Evolutionary conservation across 2,888 invertebrate species (phyloP), one percentile per base, ranked within the genome.

Genomic region (Lydus trimaculatus): DNA sequence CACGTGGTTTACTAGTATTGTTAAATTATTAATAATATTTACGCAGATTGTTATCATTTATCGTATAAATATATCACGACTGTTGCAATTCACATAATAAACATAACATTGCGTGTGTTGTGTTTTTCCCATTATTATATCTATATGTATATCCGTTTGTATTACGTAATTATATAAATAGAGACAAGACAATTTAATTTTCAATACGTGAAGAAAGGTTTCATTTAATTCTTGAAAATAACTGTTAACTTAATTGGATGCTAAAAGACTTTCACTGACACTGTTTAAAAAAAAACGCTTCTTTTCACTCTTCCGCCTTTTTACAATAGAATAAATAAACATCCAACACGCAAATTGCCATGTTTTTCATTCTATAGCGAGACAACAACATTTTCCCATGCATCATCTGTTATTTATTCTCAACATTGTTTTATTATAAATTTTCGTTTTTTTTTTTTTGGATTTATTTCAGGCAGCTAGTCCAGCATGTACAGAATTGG

Each of bases 401-500:
- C 11, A 52, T 25, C 52, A 52, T 52, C 52, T 52, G 52, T 25
- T 9, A 2, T 7, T 20, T 2, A 20, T 20, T 48, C 6, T 4
- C 6, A 7, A n/a, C 5, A 15, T 31, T 31, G 36, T 13, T 36
- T 36, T 36, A 15, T 33, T 7, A 33, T 33, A 9, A 33, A 33
- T 2, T 33, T 33, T 2, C 8, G 7, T 9, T 5, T 6, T 36
- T 36, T 43, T 43, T 43, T 71, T 72, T n/a, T n/a, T n/a, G n/a
- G n/a, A n/a, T n/a, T 72, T 75, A 73, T 82, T 89, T 66, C 87
- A 96, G 96, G 97, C 97, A 20, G 97, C 98, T n/a, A 96, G 96
- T 87, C 98, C 98, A 2, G 97, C 97, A 2, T 97, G 96, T 84
- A 97, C 98, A 52, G 98, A 98, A 87, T 84, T 95, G 61, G 95